phyloP scores from a whole-genome alignment of 2,888 invertebrate species.

The Nomada hirtipes region DNA sequence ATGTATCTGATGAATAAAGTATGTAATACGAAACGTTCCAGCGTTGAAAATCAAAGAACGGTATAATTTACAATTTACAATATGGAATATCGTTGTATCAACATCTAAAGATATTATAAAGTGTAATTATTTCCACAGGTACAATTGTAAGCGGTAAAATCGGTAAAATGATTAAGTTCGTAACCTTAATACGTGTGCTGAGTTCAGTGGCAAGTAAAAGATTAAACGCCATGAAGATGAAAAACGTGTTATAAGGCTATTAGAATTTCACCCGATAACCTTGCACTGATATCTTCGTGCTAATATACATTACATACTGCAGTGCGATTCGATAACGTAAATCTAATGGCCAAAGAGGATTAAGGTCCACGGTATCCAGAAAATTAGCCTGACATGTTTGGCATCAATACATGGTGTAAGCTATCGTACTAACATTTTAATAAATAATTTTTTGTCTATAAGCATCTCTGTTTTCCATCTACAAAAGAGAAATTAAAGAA shows the following conservation, averaged over 20 bases:
- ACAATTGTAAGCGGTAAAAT: neutral
- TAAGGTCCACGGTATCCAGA: conserved; percentile 1
- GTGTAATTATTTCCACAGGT: neutral
- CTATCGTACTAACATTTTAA: too few species aligned
- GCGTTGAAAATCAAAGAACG: too few species aligned
- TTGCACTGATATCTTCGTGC: conserved; percentile 16
- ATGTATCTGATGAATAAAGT: too few species aligned
- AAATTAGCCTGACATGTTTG: conserved; percentile 3
- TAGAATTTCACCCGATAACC: conserved; percentile 28
- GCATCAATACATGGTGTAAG: too few species aligned
- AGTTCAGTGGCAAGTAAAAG: neutral
- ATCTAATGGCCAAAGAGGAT: conserved; percentile 25
- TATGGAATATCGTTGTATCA: too few species aligned
- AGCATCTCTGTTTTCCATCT: too few species aligned
- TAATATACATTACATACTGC: conserved; percentile 28
- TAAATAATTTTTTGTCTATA: too few species aligned
- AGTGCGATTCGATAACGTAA: conserved; percentile 30
- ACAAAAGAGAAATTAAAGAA: too few species aligned
- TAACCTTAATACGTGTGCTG: neutral
- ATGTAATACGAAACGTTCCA: too few species aligned
- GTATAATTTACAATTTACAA: too few species aligned
- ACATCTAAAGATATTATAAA: too few species aligned
- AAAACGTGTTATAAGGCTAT: neutral
- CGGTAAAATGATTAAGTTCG: neutral
- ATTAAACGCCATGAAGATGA: neutral